Percentiles rank a stretch among this genome's conserved stretches.
Conservation (phyloP, 2,113 vertebrate genomes). For the Carettochelys insculpta region DNA sequence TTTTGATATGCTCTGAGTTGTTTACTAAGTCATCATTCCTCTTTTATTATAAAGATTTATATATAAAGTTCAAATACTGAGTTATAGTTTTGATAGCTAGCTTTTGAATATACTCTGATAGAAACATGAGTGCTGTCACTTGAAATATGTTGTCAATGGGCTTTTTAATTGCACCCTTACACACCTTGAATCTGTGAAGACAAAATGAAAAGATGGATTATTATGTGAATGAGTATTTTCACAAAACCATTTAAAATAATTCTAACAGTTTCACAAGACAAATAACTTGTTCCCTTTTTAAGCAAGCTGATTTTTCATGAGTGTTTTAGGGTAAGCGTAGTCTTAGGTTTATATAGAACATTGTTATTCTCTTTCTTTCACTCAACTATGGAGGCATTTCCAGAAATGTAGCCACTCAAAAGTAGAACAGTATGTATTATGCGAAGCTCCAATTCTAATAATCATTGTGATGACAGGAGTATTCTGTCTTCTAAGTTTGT, state of each 20-base stretch:
- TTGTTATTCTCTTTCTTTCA: neutral
- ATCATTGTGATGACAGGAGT: slow-evolving; percentile 37
- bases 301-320: neutral
- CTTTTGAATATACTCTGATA: neutral
- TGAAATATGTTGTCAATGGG: neutral
- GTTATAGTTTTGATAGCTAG: neutral
- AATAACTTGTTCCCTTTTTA: neutral
- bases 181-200: neutral
- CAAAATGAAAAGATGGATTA: neutral
- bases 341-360: neutral
- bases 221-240: neutral
- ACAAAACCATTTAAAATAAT: neutral
- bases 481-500: slow-evolving; percentile 27
- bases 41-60: neutral
- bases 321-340: neutral
- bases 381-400: neutral
- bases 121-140: neutral
- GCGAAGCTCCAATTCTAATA: slow-evolving; percentile 35
- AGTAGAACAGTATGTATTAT: slow-evolving; percentile 1
- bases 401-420: neutral
- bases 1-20: neutral
- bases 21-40: neutral
- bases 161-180: neutral
- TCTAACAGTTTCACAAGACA: neutral
- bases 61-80: neutral